Evolutionary conservation across 2,888 invertebrate genomes (phyloP).

Genomic region (Xanthorhoe spadicearia): DNA sequence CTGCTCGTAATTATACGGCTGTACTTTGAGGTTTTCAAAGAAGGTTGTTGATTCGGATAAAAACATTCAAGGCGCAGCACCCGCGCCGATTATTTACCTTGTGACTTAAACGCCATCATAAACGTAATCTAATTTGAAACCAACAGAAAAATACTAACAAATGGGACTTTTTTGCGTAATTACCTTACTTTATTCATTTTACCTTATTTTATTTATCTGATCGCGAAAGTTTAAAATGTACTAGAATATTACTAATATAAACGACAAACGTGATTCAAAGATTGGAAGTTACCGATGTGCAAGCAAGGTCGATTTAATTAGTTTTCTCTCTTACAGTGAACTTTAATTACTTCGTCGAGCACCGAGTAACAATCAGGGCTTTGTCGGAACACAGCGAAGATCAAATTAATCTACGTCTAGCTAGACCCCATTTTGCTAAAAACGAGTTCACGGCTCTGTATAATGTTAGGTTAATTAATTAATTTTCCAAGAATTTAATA

Average conservation of each 20-base stretch:
- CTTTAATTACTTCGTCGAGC: conserved; percentile 7
- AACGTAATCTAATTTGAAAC: neutral
- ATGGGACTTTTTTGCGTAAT: no score
- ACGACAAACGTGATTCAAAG: neutral
- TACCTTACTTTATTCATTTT: no score
- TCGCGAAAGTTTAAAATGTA: no score
- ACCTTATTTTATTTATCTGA: no score
- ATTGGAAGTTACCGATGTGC: neutral
- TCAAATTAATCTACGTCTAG: conserved; percentile 33
- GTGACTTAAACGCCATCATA: neutral
- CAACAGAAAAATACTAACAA: neutral
- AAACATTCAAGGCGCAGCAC: conserved; percentile 31
- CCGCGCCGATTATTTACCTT: neutral
- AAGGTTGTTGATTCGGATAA: conserved; percentile 40
- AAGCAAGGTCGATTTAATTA: neutral
- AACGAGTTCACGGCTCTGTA: conserved; percentile 38
- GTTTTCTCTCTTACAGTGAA: neutral
- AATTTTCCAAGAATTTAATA: conserved; percentile 44
- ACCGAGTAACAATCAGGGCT: conserved; percentile 14
- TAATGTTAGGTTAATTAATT: conserved; percentile 38
- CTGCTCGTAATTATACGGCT: conserved; percentile 60
- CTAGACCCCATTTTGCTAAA: conserved; percentile 35
- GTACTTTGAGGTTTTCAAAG: conserved; percentile 45
- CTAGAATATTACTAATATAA: no score
- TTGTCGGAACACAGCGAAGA: conserved; percentile 19